phyloP scores from a whole-genome alignment of 2,888 invertebrate genomes.

The Torymus texanus region DNA sequence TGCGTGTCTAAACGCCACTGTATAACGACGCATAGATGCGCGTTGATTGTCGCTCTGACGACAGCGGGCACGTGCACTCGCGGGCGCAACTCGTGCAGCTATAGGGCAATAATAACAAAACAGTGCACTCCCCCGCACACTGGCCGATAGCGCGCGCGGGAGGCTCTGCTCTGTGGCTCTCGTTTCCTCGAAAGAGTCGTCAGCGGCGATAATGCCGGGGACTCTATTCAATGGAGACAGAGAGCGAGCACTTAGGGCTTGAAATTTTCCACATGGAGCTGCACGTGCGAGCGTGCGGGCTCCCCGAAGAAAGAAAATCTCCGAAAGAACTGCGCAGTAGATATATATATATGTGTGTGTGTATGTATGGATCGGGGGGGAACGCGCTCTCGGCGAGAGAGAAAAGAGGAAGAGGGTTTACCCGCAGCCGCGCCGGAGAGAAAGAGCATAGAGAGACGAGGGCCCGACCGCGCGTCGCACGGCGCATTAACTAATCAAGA shows the following conservation, averaged over 20 bases:
- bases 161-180: not conserved
- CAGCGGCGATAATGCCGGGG: too few relatives aligned
- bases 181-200: too few relatives aligned
- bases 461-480: not conserved
- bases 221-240: not conserved
- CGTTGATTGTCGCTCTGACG: too few relatives aligned
- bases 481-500: slow-evolving; percentile 29
- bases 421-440: too few relatives aligned
- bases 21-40: too few relatives aligned
- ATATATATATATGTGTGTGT: too few relatives aligned
- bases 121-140: too few relatives aligned
- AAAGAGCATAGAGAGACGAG: not conserved
- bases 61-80: not conserved
- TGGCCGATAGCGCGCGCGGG: not conserved
- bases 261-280: slow-evolving; percentile 30
- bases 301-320: too few relatives aligned
- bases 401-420: slow-evolving; percentile 4
- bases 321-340: too few relatives aligned
- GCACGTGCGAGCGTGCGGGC: not conserved
- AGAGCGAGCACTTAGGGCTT: not conserved
- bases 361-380: not conserved
- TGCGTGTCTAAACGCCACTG: too few relatives aligned
- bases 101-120: not conserved
- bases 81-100: not conserved
- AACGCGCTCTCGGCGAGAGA: not conserved